Evolutionary conservation across 2,888 invertebrate genomes (phyloP).

Genomic region (Ophioninae sp.): DNA sequence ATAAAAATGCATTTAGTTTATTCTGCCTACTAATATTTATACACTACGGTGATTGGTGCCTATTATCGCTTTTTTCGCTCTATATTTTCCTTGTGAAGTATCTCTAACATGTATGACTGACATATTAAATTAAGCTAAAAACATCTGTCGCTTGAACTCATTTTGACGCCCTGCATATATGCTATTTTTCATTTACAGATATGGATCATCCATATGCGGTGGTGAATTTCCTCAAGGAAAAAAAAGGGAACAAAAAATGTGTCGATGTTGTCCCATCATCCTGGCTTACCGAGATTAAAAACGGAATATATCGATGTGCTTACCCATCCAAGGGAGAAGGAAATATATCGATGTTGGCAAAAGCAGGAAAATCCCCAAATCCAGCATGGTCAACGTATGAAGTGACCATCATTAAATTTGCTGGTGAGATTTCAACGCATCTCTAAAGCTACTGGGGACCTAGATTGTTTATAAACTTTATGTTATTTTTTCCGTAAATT

Average conservation of each 20-base stretch:
- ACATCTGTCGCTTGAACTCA: too few species aligned
- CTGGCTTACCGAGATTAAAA: background rate
- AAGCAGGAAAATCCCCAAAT: background rate
- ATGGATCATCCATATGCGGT: background rate
- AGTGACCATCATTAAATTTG: conserved; percentile 4
- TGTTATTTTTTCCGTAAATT: background rate
- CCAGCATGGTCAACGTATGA: conserved; percentile 1
- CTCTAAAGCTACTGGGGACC: background rate
- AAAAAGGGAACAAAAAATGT: background rate
- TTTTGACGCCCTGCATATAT: too few species aligned
- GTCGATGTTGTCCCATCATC: too few species aligned
- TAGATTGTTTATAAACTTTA: background rate
- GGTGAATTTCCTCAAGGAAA: background rate
- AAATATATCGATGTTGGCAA: background rate
- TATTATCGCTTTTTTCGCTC: too few species aligned
- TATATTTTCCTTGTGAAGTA: too few species aligned
- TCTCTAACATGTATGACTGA: too few species aligned
- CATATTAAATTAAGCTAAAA: too few species aligned
- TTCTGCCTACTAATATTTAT: too few species aligned
- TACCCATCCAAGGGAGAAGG: conserved; percentile 5
- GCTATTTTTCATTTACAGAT: background rate
- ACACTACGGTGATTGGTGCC: too few species aligned
- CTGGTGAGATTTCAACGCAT: background rate
- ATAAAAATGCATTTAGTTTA: too few species aligned
- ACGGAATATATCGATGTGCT: conserved; percentile 5